These are phyloP conservation scores for Hypselothyrea guttata DNA, from an alignment of 2,888 invertebrate genomes.

Conservation along the genomic window DNA sequence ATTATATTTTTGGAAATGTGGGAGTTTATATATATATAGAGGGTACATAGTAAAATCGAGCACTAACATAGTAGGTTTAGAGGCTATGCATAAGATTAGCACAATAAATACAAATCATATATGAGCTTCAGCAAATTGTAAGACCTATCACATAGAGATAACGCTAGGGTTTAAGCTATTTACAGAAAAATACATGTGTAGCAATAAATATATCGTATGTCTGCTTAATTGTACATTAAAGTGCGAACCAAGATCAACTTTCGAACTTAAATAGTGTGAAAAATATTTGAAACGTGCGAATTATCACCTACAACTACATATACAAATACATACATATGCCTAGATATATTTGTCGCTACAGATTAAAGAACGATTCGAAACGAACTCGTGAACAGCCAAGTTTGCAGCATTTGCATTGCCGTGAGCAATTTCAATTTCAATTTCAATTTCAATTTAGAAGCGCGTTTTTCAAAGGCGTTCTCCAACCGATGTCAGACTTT, in stretches of 20 bases:
- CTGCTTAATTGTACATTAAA: constrained; percentile 56
- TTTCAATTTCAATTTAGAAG: constrained; percentile 49
- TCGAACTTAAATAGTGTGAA: constrained; percentile 34
- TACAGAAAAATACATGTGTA: constrained; percentile 53
- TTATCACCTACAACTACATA: constrained; percentile 40
- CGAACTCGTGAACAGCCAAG: constrained; percentile 78
- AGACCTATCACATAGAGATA: constrained; percentile 71
- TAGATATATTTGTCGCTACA: constrained; percentile 37
- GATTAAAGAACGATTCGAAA: constrained; percentile 77
- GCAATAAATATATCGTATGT: constrained; percentile 48
- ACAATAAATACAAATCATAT: constrained; percentile 49
- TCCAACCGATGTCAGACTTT: constrained; percentile 22
- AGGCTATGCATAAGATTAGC: constrained; percentile 21
- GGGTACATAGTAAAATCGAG: constrained; percentile 3
- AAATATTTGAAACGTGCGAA: constrained; percentile 46
- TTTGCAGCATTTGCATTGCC: constrained; percentile 72
- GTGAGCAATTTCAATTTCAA: constrained; percentile 41
- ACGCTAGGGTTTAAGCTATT: constrained; percentile 60
- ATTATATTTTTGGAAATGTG: too few species aligned
- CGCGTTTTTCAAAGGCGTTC: constrained; percentile 54
- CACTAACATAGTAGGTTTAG: constrained; percentile 9
- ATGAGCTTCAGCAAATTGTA: constrained; percentile 62
- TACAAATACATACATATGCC: constrained; percentile 18
- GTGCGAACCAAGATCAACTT: constrained; percentile 51
- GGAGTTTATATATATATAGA: too few species aligned